These are phyloP conservation scores for Cetoscarus ocellatus DNA, from an alignment of 2,797 vertebrate genomes.

Conservation along the genomic window DNA sequence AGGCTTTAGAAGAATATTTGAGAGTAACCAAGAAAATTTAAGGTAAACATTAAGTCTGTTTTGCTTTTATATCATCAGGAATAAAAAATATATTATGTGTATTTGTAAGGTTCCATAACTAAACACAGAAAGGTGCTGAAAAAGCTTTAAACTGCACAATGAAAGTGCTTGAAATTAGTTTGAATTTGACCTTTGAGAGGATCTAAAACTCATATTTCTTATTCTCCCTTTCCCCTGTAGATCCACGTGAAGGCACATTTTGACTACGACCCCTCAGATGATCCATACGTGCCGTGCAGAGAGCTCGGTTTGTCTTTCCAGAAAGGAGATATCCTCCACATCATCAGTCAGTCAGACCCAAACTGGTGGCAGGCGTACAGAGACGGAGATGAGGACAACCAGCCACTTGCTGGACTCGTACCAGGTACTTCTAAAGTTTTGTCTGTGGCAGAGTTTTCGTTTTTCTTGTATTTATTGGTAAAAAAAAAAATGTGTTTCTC, in stretches of 20 bases:
- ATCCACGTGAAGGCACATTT: conserved; percentile 97
- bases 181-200: no score
- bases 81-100: no score
- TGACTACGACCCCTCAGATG: conserved; percentile 97
- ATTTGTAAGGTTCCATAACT: no score
- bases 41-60: no score
- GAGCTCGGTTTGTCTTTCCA: conserved; percentile 97
- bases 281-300: conserved; percentile 96
- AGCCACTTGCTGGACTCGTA: conserved; percentile 95
- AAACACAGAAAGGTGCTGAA: no score
- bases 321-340: conserved; percentile 97
- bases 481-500: background rate
- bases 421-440: conserved; percentile 85
- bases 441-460: background rate
- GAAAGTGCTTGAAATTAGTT: no score
- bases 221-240: conserved; percentile 66
- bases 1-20: no score
- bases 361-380: conserved; percentile 99
- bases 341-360: conserved; percentile 98
- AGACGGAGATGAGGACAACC: conserved; percentile 98
- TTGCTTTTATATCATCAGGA: no score
- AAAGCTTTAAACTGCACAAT: no score
- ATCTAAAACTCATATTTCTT: no score
- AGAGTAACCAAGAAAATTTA: no score
- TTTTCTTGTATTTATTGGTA: background rate